These are phyloP conservation scores for Cercopithecus petaurista DNA, from an alignment of 2,797 vertebrate species.

Conservation along the genomic window DNA sequence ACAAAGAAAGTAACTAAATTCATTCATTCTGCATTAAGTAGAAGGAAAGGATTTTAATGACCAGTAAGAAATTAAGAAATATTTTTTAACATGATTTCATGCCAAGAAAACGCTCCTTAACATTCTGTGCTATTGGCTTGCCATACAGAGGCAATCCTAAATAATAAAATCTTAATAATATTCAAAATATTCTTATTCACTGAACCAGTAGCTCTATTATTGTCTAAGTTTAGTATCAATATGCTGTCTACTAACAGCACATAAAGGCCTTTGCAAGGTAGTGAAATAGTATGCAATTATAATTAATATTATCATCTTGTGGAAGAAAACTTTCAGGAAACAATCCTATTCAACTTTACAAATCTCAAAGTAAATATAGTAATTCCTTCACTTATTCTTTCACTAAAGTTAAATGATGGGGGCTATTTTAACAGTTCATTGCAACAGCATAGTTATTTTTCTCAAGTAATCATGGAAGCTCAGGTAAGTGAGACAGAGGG, in stretches of 20 bases:
- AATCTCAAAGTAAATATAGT: background rate
- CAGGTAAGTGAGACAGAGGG: background rate
- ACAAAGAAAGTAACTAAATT: background rate
- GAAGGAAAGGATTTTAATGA: background rate
- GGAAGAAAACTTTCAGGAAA: conserved; percentile 24
- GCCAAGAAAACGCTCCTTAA: conserved; percentile 30
- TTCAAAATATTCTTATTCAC: background rate
- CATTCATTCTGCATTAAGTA: background rate
- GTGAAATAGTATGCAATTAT: background rate
- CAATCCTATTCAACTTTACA: background rate
- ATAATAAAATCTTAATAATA: conserved; percentile 16
- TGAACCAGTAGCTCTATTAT: background rate
- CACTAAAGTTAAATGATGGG: background rate
- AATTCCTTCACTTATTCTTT: background rate
- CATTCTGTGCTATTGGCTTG: background rate
- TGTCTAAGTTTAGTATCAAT: background rate
- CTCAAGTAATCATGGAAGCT: background rate
- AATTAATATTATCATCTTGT: background rate
- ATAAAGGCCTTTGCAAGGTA: background rate
- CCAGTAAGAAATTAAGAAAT: background rate
- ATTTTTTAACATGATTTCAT: conserved; percentile 14
- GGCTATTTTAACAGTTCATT: background rate
- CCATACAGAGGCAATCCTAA: background rate
- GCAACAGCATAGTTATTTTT: background rate
- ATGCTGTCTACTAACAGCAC: background rate